Evolutionary conservation across 1,140 invertebrate genomes (phyloP).

Genomic region (Drosophila sucinea): DNA sequence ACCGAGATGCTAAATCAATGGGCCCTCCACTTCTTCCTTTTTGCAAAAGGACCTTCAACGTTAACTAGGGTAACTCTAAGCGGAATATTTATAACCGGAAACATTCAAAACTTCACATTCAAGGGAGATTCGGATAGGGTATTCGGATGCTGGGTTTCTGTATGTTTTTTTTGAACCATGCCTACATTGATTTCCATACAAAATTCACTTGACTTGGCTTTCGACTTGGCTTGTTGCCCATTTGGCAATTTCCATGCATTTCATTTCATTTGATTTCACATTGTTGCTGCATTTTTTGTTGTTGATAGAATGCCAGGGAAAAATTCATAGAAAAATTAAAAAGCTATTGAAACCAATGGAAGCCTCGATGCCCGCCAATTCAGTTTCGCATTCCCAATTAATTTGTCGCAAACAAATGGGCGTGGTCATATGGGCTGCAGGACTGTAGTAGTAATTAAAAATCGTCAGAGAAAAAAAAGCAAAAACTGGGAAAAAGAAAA

Average conservation of each 20-base stretch:
- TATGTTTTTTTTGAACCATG: background rate
- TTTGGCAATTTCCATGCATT: constrained; percentile 43
- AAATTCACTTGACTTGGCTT: constrained; percentile 10
- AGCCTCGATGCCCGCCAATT: constrained; percentile 39
- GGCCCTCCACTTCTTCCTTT: background rate
- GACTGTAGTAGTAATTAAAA: constrained; percentile 72
- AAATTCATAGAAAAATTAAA: constrained; percentile 34
- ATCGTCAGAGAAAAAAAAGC: constrained; percentile 34
- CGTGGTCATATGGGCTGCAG: constrained; percentile 21
- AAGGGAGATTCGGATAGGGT: background rate
- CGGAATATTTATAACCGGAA: no score
- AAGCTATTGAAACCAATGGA: constrained; percentile 19
- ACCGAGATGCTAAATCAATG: background rate
- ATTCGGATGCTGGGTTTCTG: background rate
- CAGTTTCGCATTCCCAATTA: constrained; percentile 50
- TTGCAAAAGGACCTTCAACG: background rate
- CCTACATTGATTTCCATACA: background rate
- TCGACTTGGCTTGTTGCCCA: constrained; percentile 29
- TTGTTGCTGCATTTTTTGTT: background rate
- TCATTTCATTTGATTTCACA: constrained; percentile 28
- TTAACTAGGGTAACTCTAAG: background rate
- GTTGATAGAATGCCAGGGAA: background rate
- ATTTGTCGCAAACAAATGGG: constrained; percentile 63
- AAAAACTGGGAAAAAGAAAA: constrained; percentile 6
- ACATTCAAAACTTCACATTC: no score